Base-by-base conservation (phyloP, 2,113 vertebrate genomes). In the Choloepus hoffmanni region DNA sequence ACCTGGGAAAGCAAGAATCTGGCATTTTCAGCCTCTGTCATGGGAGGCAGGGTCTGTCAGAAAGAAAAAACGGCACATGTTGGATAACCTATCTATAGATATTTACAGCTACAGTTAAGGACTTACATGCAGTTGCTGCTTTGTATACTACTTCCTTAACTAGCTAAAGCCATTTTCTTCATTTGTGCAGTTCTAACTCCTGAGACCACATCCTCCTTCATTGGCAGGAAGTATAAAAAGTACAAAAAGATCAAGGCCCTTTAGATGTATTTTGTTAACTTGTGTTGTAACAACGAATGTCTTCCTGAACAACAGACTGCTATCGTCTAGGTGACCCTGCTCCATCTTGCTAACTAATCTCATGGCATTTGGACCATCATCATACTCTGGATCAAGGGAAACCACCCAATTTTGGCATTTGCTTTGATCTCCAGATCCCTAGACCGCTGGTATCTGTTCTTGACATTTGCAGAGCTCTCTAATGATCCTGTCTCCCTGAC, bases 171-270 rank as follows among this genome's bases (percentile, higher is more conserved):
- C 62, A 36, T 95, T 89, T 95, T 81, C 83, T 97, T 93, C 60
- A 5, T 13, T 50, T 87, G 45, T 92, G 81, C 2, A 9, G 76
- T 62, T 82, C 87, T 50, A 60, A n/a, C 65, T 95, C 58, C 50
- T 18, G 89, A 93, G 72, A 95, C 95, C 94, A 95, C 97, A 96
- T 96, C 94, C 95, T 95, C 63, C 83, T 58, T 70, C 58, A 18
- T 55, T 88, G 72, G 13, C 89, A 94, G 88, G 96, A 97, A 97
- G 60, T 84, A 28, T 72, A 73, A 63, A 84, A 65, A 19, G 19
- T 58, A 58, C 55, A 58, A 21, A 72, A 92, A 89, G 95, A 96
- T 84, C 85, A 70, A 95, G 43, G 40, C 3, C 73, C 58, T 83
- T 82, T 60, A 92, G 94, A 62, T 50, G 55, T 86, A 85, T 53